phyloP scores from a whole-genome alignment of 2,797 vertebrate species.

The Gymnoscopelus microlampas region DNA sequence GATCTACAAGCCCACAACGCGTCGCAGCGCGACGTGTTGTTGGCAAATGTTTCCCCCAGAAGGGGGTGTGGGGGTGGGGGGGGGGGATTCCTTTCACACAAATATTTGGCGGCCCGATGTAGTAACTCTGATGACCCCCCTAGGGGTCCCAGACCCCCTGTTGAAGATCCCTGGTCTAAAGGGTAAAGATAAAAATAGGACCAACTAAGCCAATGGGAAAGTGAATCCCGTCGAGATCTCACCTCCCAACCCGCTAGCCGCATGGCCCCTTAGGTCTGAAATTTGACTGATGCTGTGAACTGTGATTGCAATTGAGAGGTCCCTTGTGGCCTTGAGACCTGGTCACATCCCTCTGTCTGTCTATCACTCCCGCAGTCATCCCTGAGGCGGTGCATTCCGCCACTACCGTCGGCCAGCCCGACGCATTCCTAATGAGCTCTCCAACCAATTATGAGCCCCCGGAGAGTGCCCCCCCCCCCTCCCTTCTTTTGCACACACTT shows the following conservation, averaged over 20 bases:
- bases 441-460: conserved; percentile 56
- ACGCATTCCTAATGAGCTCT: conserved; percentile 57
- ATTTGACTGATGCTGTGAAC: conserved; percentile 37
- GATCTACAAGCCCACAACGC: too few relatives aligned
- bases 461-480: conserved; percentile 30
- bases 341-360: conserved; percentile 43
- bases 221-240: conserved; percentile 4
- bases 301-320: conserved; percentile 23
- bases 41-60: too few relatives aligned
- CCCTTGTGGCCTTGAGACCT: conserved; percentile 32
- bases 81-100: too few relatives aligned
- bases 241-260: conserved; percentile 24
- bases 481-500: conserved; percentile 38
- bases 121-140: too few relatives aligned
- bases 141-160: too few relatives aligned
- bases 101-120: too few relatives aligned
- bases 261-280: conserved; percentile 16
- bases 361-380: conserved; percentile 31
- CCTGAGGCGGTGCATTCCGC: conserved; percentile 27
- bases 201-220: background rate
- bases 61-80: too few relatives aligned
- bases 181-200: conserved; percentile 6
- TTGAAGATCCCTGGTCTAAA: too few relatives aligned
- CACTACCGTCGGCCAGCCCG: conserved; percentile 41
- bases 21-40: too few relatives aligned